Base-by-base conservation (phyloP, 2,113 vertebrate genomes). In the Oostethus manadensis region DNA sequence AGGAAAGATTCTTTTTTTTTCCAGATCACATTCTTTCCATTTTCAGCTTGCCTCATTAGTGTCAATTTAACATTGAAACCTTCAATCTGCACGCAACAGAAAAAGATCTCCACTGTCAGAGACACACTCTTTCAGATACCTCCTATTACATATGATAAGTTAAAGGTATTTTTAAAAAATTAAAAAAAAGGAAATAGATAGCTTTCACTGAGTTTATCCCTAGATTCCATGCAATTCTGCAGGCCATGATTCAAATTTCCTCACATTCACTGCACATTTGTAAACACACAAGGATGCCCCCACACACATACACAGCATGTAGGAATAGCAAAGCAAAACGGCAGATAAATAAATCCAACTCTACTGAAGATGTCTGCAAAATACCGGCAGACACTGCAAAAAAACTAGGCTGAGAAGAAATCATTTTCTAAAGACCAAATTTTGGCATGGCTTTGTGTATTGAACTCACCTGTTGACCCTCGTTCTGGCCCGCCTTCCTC, bases 401-500 rank as follows among this genome's bases (percentile, higher is more conserved):
- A n/a, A n/a, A n/a, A n/a, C n/a, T n/a, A n/a, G n/a, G n/a, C n/a
- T n/a, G n/a, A n/a, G n/a, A n/a, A n/a, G n/a, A n/a, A n/a, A n/a
- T n/a, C n/a, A n/a, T n/a, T n/a, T n/a, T 38, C 8, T 38, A 38
- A 9, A 10, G 9, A 38, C 35, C 35, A 10, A 38, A 38, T 38
- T 38, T 38, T 2, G 8, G 8, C 13, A 14, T 42, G 38, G 10
- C 38, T 13, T 11, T 42, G 38, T 40, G 11, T 42, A 5, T 21
- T 40, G 8, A 15, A 49, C 44, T 66, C 45, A 88, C 81, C 83
- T 77, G 76, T 62, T 17, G 83, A 73, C 2, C 70, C 81, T 58
- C 85, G 62, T 21, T 88, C 88, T 1, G 17, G 48, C 45, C 80
- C 80, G 43, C 83, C 81, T 18, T 97, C 95, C 67, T 98, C 95